phyloP scores from a whole-genome alignment of 1,140 invertebrate species.

The Paraescarpia echinospica region DNA sequence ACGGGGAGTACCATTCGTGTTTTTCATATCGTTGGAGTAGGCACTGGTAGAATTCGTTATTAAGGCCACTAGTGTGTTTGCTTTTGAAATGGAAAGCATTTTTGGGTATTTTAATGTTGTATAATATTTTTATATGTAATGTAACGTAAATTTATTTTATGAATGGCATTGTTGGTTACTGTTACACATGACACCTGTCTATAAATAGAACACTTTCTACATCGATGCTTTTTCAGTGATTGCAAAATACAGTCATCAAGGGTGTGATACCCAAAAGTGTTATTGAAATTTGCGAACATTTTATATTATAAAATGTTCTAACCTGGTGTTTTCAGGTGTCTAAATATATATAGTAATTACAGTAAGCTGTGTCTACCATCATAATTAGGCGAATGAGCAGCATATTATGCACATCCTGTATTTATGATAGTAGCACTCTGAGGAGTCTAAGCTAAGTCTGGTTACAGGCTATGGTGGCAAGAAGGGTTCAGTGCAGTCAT shows the following conservation, averaged over 20 bases:
- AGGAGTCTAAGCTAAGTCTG: too few species aligned
- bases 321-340: not conserved
- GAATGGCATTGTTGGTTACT: not conserved
- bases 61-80: not conserved
- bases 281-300: too few species aligned
- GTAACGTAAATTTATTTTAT: not conserved
- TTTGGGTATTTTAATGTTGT: not conserved
- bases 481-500: constrained; percentile 81
- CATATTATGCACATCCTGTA: not conserved
- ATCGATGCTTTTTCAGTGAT: too few species aligned
- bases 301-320: too few species aligned
- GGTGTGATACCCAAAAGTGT: too few species aligned
- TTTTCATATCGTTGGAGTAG: not conserved
- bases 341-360: not conserved
- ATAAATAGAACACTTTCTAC: not conserved
- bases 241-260: not conserved
- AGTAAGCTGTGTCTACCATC: too few species aligned
- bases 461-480: constrained; percentile 78
- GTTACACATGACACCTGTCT: not conserved
- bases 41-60: constrained; percentile 6
- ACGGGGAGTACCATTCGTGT: not conserved
- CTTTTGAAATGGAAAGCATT: constrained; percentile 19
- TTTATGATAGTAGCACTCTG: not conserved
- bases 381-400: too few species aligned
- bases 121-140: not conserved